These are phyloP conservation scores for Heliocidaris erythrogramma DNA, from an alignment of 35 echinoderm and acorn worm species.

Conservation along the genomic window DNA sequence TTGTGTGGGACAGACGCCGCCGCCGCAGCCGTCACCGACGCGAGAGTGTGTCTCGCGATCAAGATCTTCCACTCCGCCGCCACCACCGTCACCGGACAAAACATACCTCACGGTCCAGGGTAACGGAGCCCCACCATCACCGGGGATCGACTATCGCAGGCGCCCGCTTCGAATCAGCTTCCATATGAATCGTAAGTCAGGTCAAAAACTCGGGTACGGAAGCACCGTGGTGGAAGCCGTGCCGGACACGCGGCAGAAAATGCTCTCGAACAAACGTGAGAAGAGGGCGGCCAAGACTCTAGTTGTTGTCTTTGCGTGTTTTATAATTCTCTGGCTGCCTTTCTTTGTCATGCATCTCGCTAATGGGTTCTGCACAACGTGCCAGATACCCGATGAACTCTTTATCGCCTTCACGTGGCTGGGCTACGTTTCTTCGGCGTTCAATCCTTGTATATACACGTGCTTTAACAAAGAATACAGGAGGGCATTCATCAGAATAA, in stretches of 20 bases:
- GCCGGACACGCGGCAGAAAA: conserved; percentile 53
- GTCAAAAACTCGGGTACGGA: conserved; percentile 65
- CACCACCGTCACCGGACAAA: conserved; percentile 47
- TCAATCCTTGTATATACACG: conserved; percentile 99
- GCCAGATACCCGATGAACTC: conserved; percentile 77
- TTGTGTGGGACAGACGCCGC: neutral
- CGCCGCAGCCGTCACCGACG: conserved; percentile 35
- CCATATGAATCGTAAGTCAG: conserved; percentile 48
- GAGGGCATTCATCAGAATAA: conserved; percentile 78
- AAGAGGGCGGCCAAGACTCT: conserved; percentile 94
- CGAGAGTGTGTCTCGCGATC: conserved; percentile 36
- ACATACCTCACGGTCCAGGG: conserved; percentile 25
- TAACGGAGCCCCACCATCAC: conserved; percentile 29
- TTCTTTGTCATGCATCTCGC: conserved; percentile 95
- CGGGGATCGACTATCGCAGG: conserved; percentile 42
- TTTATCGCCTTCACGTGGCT: conserved; percentile 95
- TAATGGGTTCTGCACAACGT: conserved; percentile 78
- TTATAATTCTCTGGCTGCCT: conserved; percentile 93
- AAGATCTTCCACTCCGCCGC: conserved; percentile 42
- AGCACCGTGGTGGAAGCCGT: conserved; percentile 77
- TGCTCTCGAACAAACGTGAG: conserved; percentile 85
- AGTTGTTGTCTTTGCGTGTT: conserved; percentile 94
- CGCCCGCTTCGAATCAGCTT: conserved; percentile 80
- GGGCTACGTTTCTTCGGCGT: conserved; percentile 90
- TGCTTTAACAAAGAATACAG: conserved; percentile 94